A percentile compares a stretch with the other conserved stretches of the same genome.
phyloP scores from a whole-genome alignment of 1,140 invertebrate genomes.

The Bombyx mandarina region DNA sequence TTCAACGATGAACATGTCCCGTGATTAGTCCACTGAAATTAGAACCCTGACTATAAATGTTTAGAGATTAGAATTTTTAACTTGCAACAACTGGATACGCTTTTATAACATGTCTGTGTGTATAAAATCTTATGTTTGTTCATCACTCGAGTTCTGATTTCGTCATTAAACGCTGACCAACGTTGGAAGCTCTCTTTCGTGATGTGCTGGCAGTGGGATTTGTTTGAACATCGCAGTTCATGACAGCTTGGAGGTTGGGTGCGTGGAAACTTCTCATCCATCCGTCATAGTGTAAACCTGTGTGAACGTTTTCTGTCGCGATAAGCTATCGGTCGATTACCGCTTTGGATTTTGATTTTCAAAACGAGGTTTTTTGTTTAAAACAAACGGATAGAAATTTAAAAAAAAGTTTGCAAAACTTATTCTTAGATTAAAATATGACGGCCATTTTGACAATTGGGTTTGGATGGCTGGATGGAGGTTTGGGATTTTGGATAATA shows the following conservation, averaged over 20 bases:
- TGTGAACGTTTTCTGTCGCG: conserved; percentile 18
- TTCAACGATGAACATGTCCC: too few relatives aligned
- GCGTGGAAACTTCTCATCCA: conserved; percentile 18
- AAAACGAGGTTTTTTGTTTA: neutral
- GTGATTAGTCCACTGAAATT: too few relatives aligned
- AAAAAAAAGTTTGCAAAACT: neutral
- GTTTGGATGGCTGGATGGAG: too few relatives aligned
- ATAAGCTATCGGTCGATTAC: conserved; percentile 26
- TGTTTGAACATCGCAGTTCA: conserved; percentile 5
- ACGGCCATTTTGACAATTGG: too few relatives aligned
- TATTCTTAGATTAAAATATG: neutral
- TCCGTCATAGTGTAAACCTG: conserved; percentile 15
- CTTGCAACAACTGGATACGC: too few relatives aligned
- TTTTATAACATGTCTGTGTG: neutral
- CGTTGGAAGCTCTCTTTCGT: conserved; percentile 10
- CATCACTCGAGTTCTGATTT: conserved; percentile 23
- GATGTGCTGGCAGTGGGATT: neutral
- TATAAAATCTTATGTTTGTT: conserved; percentile 15
- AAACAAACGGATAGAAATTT: too few relatives aligned
- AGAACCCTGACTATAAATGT: too few relatives aligned
- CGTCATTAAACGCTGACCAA: conserved; percentile 15
- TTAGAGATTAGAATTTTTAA: too few relatives aligned
- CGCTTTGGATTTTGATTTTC: neutral
- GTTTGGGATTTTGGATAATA: too few relatives aligned
- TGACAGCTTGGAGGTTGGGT: conserved; percentile 10